Conservation (phyloP, 1,140 invertebrate genomes). For the Nasonia vitripennis region DNA sequence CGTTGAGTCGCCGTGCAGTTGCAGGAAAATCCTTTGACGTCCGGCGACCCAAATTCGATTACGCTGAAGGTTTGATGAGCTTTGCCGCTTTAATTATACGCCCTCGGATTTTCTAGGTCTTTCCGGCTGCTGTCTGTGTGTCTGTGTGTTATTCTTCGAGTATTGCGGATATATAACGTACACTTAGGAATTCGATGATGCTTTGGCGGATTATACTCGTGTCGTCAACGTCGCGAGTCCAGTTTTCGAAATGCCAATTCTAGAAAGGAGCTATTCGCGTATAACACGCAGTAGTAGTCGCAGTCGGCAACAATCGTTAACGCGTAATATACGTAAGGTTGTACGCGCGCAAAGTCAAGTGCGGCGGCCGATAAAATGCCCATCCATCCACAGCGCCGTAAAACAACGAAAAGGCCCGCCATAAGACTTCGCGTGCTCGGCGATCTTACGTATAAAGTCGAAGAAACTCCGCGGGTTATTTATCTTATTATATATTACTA, state of each 20-base stretch:
- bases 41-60: constrained; percentile 19
- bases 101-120: no score
- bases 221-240: no score
- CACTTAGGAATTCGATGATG: no score
- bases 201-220: no score
- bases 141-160: no score
- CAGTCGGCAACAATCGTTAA: no score
- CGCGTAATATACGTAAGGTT: not conserved
- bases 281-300: no score
- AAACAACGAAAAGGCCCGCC: not conserved
- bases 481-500: not conserved
- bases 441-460: constrained; percentile 1
- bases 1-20: not conserved
- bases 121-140: no score
- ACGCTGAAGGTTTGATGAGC: not conserved
- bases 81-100: not conserved
- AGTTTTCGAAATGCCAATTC: no score
- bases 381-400: not conserved
- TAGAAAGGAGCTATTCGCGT: no score
- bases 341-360: not conserved
- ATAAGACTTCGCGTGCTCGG: not conserved
- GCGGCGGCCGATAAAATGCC: not conserved
- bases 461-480: constrained; percentile 21
- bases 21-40: constrained; percentile 3
- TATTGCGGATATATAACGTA: no score